These are phyloP conservation scores for Xiphydria camelus DNA, from an alignment of 2,888 invertebrate genomes.

Conservation along the genomic window DNA sequence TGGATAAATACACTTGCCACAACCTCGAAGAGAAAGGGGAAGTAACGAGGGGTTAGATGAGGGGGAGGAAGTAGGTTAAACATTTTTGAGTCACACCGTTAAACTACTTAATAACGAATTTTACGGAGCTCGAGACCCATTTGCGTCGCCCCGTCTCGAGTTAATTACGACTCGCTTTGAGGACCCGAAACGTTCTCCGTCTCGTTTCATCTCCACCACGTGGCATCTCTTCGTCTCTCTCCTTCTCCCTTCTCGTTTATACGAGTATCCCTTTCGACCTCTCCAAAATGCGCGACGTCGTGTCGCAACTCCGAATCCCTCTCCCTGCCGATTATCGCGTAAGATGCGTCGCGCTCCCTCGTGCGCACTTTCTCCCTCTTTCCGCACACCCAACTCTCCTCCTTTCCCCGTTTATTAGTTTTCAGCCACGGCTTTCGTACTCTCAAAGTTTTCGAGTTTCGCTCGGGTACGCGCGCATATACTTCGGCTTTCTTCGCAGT, in stretches of 20 bases:
- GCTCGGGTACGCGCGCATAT: too few relatives aligned
- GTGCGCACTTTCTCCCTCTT: constrained; percentile 18
- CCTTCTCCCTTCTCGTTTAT: constrained; percentile 29
- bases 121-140: constrained; percentile 12
- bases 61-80: constrained; percentile 29
- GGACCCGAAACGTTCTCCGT: background rate
- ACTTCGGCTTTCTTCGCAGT: too few relatives aligned
- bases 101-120: constrained; percentile 36
- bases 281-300: constrained; percentile 16
- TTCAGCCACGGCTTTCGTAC: too few relatives aligned
- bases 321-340: too few relatives aligned
- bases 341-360: too few relatives aligned
- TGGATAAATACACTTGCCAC: too few relatives aligned
- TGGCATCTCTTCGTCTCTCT: too few relatives aligned
- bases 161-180: constrained; percentile 35
- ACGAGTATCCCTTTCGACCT: constrained; percentile 22
- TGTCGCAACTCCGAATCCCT: too few relatives aligned
- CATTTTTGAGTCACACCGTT: constrained; percentile 36
- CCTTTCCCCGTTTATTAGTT: constrained; percentile 34
- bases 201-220: background rate
- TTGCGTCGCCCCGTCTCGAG: constrained; percentile 10
- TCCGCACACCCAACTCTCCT: constrained; percentile 19
- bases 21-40: constrained; percentile 1
- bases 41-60: too few relatives aligned
- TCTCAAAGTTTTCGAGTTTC: too few relatives aligned